Evolutionary conservation across 2,888 invertebrate species (phyloP), one percentile per base, ranked within the genome.

Genomic region (Drosophila nr. fundita): DNA sequence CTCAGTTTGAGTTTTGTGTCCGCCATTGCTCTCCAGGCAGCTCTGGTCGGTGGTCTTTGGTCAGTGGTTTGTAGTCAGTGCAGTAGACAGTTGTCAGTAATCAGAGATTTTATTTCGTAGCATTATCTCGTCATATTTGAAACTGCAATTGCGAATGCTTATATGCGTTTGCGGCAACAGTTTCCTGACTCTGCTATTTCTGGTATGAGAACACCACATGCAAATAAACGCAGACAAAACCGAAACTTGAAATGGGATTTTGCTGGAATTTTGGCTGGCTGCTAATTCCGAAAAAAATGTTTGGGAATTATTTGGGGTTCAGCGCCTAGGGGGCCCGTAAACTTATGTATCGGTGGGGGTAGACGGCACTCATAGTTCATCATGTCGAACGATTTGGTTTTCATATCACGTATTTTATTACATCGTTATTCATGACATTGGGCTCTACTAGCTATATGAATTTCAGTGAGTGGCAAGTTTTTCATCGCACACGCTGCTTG

Each of bases 361-460:
- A 55, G 63, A 54, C 60, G 60, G 57, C 63, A 48, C 64, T 49
- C 68, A 73, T 72, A 90, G 84, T 84, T 90, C 90, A 84, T 84
- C 90, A 88, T 84, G 90, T 58, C 49, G 34, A 18, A 11, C 50
- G 38, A 66, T 69, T 88, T 84, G 68, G 75, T 29, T 88, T 87
- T 87, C 87, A 85, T 85, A 87, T 87, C 87, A 87, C 87, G 87
- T 87, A 87, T 87, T 87, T 87, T 87, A 87, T 87, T 87, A 88
- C 88, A 86, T 88, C 88, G 87, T 88, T 83, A 87, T 87, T 85
- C 85, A 85, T 87, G 88, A 80, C 83, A 83, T 87, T 78, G 79
- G 70, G 74, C 68, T 49, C 45, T 21, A 57, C 21, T 36, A 48
- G 69, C 59, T 64, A 53, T 79, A 79, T 78, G 79, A 73, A 68